phyloP scores from a whole-genome alignment of 2,888 invertebrate species.

The Scaptomyza reducta region DNA sequence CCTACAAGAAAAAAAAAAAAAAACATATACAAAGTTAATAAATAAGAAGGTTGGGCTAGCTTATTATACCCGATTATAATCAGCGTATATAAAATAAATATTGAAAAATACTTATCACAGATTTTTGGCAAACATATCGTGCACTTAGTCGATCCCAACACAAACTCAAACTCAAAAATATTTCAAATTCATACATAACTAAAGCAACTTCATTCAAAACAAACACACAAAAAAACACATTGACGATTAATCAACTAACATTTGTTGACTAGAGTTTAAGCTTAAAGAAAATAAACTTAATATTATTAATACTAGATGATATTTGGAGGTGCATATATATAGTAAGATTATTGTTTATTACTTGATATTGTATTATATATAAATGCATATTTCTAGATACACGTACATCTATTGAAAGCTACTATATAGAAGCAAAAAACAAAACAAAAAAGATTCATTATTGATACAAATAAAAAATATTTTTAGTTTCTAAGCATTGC shows the following conservation, averaged over 20 bases:
- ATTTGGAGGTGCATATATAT: conserved; percentile 52
- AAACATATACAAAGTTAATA: conserved; percentile 7
- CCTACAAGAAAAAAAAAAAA: conserved; percentile 49
- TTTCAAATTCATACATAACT: conserved; percentile 20
- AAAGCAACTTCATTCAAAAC: conserved; percentile 40
- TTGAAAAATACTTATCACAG: conserved; percentile 39
- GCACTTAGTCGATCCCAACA: conserved; percentile 67
- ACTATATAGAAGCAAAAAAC: conserved; percentile 22
- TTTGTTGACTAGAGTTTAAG: conserved; percentile 72
- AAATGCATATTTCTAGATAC: conserved; percentile 60
- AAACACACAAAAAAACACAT: conserved; percentile 9
- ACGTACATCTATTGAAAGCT: conserved; percentile 37
- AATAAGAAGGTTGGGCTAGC: conserved; percentile 43
- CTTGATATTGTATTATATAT: conserved; percentile 52
- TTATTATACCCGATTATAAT: conserved; percentile 52
- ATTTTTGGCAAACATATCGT: conserved; percentile 73
- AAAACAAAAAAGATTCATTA: conserved; percentile 28
- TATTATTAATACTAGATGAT: conserved; percentile 14
- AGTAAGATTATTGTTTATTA: conserved; percentile 74
- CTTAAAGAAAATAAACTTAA: conserved; percentile 24
- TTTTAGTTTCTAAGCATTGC: conserved; percentile 51
- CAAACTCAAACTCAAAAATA: conserved; percentile 9
- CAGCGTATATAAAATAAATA: conserved; percentile 37
- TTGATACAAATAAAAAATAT: conserved; percentile 40
- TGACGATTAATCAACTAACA: conserved; percentile 61